A percentile compares a stretch with the other conserved stretches of the same genome.
Conservation (phyloP, 2,797 vertebrate genomes). For the Anisognathus igniventris region DNA sequence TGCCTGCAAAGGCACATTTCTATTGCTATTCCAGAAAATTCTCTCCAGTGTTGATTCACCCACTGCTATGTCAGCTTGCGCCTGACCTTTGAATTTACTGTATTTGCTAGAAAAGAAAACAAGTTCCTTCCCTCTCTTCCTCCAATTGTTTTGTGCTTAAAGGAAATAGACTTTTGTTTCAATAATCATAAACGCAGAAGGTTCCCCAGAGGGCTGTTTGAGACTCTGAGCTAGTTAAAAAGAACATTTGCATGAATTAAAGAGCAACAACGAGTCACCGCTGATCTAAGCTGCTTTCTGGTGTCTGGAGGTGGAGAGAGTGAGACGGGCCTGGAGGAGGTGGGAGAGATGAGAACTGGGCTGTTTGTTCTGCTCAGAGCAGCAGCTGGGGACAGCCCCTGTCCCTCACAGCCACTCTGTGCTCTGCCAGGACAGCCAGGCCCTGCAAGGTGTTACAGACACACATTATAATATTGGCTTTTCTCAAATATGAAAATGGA, state of each 20-base stretch:
- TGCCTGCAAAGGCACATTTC: neutral
- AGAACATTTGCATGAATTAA: conserved; percentile 64
- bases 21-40: neutral
- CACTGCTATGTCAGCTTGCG: neutral
- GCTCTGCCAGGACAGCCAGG: neutral
- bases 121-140: neutral
- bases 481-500: too few relatives aligned
- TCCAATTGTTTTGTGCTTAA: neutral
- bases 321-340: neutral
- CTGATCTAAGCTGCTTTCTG: neutral
- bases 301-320: neutral
- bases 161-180: conserved; percentile 49
- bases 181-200: conserved; percentile 56
- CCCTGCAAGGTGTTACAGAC: neutral
- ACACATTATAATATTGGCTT: too few relatives aligned
- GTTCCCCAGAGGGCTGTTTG: conserved; percentile 39
- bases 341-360: neutral
- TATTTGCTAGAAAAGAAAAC: neutral
- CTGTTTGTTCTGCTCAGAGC: neutral
- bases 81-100: neutral
- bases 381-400: neutral
- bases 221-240: conserved; percentile 57
- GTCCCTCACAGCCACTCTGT: neutral
- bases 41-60: neutral
- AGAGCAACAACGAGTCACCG: conserved; percentile 40